These are phyloP conservation scores for Hyposmocoma kahamanoa DNA, from an alignment of 1,140 invertebrate genomes.

Conservation along the genomic window DNA sequence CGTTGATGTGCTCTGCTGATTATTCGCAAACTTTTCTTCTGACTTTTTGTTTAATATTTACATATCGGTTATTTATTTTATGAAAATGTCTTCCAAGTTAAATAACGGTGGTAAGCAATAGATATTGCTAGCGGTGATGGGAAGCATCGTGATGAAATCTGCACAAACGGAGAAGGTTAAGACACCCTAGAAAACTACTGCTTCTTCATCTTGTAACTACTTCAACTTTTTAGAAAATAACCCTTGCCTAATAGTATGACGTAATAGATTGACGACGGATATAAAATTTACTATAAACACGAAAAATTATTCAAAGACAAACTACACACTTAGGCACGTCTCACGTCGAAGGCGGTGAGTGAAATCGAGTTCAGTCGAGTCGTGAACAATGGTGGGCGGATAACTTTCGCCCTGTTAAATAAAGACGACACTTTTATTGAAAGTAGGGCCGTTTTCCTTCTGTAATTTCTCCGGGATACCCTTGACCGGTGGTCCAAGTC, in stretches of 20 bases:
- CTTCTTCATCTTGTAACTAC: neutral
- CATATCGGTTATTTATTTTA: too few relatives aligned
- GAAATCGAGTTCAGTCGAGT: too few relatives aligned
- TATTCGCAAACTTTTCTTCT: too few relatives aligned
- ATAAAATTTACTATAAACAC: neutral
- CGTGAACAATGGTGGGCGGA: conserved; percentile 30
- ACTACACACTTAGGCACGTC: neutral
- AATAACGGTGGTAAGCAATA: too few relatives aligned
- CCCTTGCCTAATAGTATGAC: neutral
- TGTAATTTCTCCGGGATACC: conserved; percentile 56
- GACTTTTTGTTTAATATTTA: too few relatives aligned
- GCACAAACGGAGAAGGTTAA: too few relatives aligned
- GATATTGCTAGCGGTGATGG: too few relatives aligned
- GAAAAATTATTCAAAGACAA: neutral
- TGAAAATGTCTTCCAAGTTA: too few relatives aligned
- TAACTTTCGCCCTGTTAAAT: conserved; percentile 66
- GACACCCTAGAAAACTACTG: too few relatives aligned
- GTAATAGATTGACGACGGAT: neutral
- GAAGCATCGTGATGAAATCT: too few relatives aligned
- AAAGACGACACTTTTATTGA: conserved; percentile 72
- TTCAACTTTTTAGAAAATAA: neutral
- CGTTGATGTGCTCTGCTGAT: too few relatives aligned
- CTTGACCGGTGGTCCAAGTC: conserved; percentile 30
- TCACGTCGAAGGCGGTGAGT: too few relatives aligned
- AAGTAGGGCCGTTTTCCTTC: conserved; percentile 65